Evolutionary conservation across 2,113 vertebrate genomes (phyloP).

Genomic region (Sceloporus tristichus): DNA sequence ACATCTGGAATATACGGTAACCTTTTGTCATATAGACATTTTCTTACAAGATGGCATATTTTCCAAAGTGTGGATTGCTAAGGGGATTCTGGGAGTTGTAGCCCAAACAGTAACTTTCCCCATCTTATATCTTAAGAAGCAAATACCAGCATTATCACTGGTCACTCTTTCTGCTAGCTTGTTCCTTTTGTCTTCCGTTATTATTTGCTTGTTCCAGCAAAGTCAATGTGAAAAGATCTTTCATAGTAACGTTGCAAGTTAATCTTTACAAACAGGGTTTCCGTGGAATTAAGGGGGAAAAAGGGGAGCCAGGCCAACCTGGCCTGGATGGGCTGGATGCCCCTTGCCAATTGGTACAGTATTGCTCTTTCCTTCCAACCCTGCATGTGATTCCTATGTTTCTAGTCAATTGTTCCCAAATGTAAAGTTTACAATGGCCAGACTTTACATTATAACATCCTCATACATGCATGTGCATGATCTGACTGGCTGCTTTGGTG

Average conservation of each 20-base stretch:
- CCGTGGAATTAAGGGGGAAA: conserved; percentile 99
- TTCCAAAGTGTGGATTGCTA: background rate
- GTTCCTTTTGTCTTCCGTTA: conserved; percentile 77
- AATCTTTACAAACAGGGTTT: conserved; percentile 99
- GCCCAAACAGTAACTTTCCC: background rate
- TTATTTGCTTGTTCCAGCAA: conserved; percentile 71
- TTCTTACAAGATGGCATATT: too few species aligned
- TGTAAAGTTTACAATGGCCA: conserved; percentile 75
- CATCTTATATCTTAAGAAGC: background rate
- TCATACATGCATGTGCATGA: conserved; percentile 81
- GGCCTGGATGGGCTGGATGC: conserved; percentile 99
- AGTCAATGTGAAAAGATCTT: conserved; percentile 69
- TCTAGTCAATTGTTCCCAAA: conserved; percentile 67
- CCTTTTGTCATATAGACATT: background rate
- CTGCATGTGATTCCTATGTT: conserved; percentile 88
- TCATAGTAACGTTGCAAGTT: conserved; percentile 96
- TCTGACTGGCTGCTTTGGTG: conserved; percentile 59
- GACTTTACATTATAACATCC: conserved; percentile 67
- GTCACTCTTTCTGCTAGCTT: conserved; percentile 42
- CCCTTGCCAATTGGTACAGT: conserved; percentile 99
- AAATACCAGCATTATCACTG: background rate
- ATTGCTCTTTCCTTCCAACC: conserved; percentile 94
- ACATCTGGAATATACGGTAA: background rate
- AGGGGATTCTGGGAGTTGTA: background rate
- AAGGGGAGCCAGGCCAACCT: conserved; percentile 99